Evolutionary conservation across 2,113 vertebrate genomes (phyloP).

Genomic region (Sander lucioperca): DNA sequence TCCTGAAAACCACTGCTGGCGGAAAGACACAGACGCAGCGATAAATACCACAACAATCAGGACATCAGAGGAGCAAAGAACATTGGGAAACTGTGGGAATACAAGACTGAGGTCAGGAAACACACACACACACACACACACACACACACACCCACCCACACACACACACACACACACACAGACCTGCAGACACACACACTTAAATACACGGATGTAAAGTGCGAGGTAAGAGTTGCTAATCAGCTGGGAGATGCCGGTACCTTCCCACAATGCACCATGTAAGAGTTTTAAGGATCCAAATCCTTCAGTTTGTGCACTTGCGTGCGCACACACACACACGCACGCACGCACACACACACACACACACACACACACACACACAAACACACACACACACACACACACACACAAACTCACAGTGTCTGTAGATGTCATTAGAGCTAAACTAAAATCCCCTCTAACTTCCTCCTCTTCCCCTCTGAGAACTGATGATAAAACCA

Average conservation of each 20-base stretch:
- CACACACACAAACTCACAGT: neutral
- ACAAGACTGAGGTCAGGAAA: slow-evolving; percentile 42
- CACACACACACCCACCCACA: neutral
- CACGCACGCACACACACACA: slow-evolving; percentile 29
- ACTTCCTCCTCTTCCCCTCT: slow-evolving; percentile 65
- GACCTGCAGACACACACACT: neutral
- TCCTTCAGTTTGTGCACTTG: neutral
- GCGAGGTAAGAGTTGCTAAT: slow-evolving; percentile 14
- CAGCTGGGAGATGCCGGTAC: slow-evolving; percentile 6
- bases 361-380: slow-evolving; percentile 30
- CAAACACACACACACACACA: slow-evolving; percentile 16
- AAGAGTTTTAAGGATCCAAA: neutral
- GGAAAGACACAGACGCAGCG: neutral
- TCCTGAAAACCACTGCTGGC: slow-evolving; percentile 4
- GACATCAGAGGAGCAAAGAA: slow-evolving; percentile 23
- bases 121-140: slow-evolving; percentile 7
- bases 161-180: neutral
- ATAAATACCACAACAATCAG: slow-evolving; percentile 4
- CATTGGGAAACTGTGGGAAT: slow-evolving; percentile 57
- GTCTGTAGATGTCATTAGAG: slow-evolving; percentile 73
- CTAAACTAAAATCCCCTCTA: slow-evolving; percentile 54
- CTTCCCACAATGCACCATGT: slow-evolving; percentile 61
- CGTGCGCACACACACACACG: slow-evolving; percentile 11
- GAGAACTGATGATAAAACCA: slow-evolving; percentile 80
- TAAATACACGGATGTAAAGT: slow-evolving; percentile 14